Evolutionary conservation across 2,113 vertebrate genomes (phyloP).

Genomic region (Xenus cinereus): DNA sequence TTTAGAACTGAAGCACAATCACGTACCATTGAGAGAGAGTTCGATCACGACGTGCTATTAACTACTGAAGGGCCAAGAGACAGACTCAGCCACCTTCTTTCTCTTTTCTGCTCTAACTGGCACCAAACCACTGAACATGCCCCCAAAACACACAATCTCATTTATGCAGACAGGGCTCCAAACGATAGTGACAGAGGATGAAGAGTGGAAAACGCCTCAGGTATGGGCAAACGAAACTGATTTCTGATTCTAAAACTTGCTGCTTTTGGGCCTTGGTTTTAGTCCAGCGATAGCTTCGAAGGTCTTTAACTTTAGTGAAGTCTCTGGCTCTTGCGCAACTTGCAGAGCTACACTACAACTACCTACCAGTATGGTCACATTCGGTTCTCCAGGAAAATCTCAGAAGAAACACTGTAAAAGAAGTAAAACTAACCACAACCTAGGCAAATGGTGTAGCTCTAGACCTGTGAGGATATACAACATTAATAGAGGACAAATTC

Average conservation of each 20-base stretch:
- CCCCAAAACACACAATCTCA: not conserved
- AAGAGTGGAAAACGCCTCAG: not conserved
- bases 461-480: not conserved
- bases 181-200: not conserved
- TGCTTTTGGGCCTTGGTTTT: not conserved
- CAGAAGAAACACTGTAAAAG: not conserved
- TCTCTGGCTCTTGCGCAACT: not conserved
- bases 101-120: not conserved
- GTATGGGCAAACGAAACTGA: not conserved
- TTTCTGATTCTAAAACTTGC: not conserved
- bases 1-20: conserved; percentile 10
- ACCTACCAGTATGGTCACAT: not conserved
- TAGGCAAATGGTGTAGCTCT: not conserved
- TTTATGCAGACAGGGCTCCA: not conserved
- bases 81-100: not conserved
- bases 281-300: not conserved
- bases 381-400: not conserved
- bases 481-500: not conserved
- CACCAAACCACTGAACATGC: not conserved
- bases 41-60: conserved; percentile 3
- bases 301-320: not conserved
- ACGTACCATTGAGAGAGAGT: conserved; percentile 18
- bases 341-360: not conserved
- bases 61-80: not conserved
- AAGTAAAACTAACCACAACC: not conserved